Conservation (phyloP, 2,113 vertebrate genomes). For the Narcine bancroftii region DNA sequence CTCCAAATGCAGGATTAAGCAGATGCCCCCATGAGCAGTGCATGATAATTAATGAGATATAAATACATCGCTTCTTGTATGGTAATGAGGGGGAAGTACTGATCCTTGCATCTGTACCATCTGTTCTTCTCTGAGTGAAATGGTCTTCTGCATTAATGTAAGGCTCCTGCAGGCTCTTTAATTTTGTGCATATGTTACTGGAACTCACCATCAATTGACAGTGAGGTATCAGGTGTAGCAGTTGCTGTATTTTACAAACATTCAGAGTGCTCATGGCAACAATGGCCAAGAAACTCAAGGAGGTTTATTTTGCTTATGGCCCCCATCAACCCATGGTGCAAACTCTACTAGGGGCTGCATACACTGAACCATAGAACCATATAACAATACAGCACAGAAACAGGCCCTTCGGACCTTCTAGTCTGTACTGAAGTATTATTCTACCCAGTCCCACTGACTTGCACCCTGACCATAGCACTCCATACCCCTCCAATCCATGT, state of each 20-base stretch:
- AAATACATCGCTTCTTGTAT: not conserved
- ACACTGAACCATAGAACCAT: no score
- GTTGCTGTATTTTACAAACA: not conserved
- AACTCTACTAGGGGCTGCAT: no score
- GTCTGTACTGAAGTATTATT: no score
- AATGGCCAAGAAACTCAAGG: not conserved
- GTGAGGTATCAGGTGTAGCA: not conserved
- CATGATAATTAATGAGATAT: slow-evolving; percentile 21
- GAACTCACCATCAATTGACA: not conserved
- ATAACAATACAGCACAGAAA: no score
- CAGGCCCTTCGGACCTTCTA: no score
- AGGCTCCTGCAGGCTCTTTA: not conserved
- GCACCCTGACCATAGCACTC: no score
- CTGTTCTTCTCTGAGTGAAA: slow-evolving; percentile 9
- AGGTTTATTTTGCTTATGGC: no score
- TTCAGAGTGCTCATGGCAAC: not conserved
- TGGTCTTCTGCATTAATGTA: not conserved
- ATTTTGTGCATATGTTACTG: not conserved
- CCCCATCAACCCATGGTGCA: no score
- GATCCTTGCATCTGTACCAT: slow-evolving; percentile 4
- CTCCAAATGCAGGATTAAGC: not conserved
- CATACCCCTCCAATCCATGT: no score
- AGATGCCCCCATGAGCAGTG: not conserved
- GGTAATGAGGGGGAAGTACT: not conserved
- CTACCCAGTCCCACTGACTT: no score